A percentile compares a stretch with the other conserved stretches of the same genome.
These are phyloP conservation scores for Phortica magna DNA, from an alignment of 2,888 invertebrate genomes.

Conservation along the genomic window DNA sequence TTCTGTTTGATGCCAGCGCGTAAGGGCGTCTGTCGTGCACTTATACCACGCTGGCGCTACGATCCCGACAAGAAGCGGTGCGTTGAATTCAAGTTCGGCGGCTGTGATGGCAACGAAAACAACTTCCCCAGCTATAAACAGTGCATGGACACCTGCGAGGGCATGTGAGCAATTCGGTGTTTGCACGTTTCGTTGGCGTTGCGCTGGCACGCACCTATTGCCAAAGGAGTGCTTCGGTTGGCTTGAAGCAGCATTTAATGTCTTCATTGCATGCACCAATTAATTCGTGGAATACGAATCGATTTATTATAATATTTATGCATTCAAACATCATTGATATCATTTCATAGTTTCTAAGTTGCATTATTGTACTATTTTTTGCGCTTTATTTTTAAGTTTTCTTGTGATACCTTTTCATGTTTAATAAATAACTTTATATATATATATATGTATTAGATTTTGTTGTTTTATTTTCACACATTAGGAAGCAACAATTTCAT, in stretches of 20 bases:
- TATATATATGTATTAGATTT: too few relatives aligned
- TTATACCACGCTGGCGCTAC: constrained; percentile 78
- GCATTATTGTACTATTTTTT: constrained; percentile 22
- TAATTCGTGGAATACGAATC: neutral
- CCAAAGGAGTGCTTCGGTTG: constrained; percentile 64
- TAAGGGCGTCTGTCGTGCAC: constrained; percentile 77
- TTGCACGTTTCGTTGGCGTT: constrained; percentile 50
- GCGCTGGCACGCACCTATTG: constrained; percentile 51
- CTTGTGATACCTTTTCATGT: constrained; percentile 17
- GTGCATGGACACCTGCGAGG: constrained; percentile 79
- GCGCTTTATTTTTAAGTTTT: constrained; percentile 11
- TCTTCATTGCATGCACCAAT: constrained; percentile 16
- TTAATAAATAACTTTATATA: neutral
- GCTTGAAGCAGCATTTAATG: constrained; percentile 64
- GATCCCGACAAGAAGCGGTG: constrained; percentile 78
- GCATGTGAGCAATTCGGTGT: constrained; percentile 64
- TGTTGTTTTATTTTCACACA: too few relatives aligned
- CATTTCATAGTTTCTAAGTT: constrained; percentile 29
- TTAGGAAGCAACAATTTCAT: too few relatives aligned
- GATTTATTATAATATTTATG: constrained; percentile 37
- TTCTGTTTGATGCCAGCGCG: constrained; percentile 76
- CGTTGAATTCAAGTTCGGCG: constrained; percentile 80
- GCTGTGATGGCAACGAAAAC: constrained; percentile 81
- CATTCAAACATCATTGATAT: constrained; percentile 34
- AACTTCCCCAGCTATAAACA: constrained; percentile 79